Evolutionary conservation across 2,797 vertebrate species (phyloP), one percentile per base, ranked within the genome.

Genomic region (Rhodeus uyekii): DNA sequence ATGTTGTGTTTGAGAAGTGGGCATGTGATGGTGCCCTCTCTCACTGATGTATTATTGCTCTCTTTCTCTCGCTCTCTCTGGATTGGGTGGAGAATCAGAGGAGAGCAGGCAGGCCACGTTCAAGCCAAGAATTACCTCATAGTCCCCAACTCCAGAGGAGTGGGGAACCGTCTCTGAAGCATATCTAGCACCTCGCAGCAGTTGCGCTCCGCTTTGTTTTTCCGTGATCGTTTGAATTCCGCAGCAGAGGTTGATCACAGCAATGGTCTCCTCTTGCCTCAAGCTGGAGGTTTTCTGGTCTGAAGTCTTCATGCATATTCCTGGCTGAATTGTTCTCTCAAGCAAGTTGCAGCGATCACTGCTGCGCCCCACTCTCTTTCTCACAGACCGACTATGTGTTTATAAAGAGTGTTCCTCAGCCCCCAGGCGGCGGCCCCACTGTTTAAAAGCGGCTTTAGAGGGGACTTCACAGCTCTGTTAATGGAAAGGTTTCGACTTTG

Each of bases 101-200:
- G 71, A 86, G 84, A 86, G 72, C 72, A 86, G 88, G 85, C 86
- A 91, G 90, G 90, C 92, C 89, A 64, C 74, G 48, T 87, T 87
- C 82, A 76, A 90, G 91, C 94, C 94, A 93, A 92, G 89, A 91
- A 91, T 93, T 89, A 94, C 91, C 93, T 94, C 92, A 92, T 92
- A 88, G 89, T 82, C 87, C 91, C 93, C 92, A 86, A 89, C 90
- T 86, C 78, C 71, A 83, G 79, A 76, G 65, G 39, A 88, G 87
- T 87, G 86, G 84, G 86, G 74, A 85, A 88, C 76, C 19, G 38
- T 82, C 44, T 84, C 74, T 81, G 81, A 82, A 82, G 50, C 73
- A 61, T 53, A 27, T 82, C 81, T 73, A 82, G 73, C 81, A 68
- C 50, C 65, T 82, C 53, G 16, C 73, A 82, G 81, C 50, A 38